Evolutionary conservation across 2,888 invertebrate genomes (phyloP).

Genomic region (Flexamia atlantica): DNA sequence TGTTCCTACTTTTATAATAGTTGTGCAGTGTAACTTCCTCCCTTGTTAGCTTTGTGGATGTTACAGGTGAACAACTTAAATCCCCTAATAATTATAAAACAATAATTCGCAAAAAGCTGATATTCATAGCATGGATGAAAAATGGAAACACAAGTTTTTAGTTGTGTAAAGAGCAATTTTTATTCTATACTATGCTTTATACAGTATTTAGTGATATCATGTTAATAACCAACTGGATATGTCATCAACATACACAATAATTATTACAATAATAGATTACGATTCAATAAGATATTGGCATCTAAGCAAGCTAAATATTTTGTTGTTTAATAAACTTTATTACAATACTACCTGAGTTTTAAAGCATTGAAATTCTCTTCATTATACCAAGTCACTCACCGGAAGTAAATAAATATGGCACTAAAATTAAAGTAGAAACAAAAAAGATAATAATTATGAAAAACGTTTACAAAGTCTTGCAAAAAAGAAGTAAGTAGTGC

Average conservation of each 20-base stretch:
- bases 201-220: conserved; percentile 32
- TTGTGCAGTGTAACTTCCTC: too few species aligned
- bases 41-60: too few species aligned
- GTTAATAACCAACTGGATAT: conserved; percentile 29
- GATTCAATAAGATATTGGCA: not conserved
- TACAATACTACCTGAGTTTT: conserved; percentile 30
- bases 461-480: too few species aligned
- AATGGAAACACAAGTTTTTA: too few species aligned
- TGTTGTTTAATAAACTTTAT: not conserved
- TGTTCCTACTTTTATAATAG: too few species aligned
- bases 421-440: not conserved
- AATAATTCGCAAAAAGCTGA: too few species aligned
- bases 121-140: too few species aligned
- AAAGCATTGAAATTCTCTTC: not conserved
- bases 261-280: not conserved
- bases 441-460: not conserved
- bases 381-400: not conserved
- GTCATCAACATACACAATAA: conserved; percentile 17
- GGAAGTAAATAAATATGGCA: conserved; percentile 18
- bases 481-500: too few species aligned
- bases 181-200: conserved; percentile 27
- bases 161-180: conserved; percentile 34
- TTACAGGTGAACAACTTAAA: too few species aligned
- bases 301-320: conserved; percentile 5
- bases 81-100: too few species aligned